Conservation (phyloP, 2,797 vertebrate species). For the Oreochromis mossambicus region DNA sequence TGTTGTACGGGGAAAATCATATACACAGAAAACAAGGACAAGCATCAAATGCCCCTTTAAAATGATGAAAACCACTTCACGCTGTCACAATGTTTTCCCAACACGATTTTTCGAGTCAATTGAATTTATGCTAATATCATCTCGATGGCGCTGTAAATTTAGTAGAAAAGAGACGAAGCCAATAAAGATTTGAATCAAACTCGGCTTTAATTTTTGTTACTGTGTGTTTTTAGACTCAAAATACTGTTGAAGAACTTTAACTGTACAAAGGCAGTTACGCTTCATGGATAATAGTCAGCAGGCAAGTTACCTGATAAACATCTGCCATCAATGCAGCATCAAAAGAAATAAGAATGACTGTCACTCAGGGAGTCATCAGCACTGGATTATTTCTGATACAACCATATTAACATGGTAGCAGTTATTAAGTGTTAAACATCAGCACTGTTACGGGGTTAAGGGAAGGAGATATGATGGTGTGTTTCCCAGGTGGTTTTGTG, state of each 20-base stretch:
- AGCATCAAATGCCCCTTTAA: neutral
- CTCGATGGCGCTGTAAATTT: neutral
- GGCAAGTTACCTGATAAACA: neutral
- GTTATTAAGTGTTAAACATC: neutral
- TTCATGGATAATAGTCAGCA: neutral
- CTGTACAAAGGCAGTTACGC: neutral
- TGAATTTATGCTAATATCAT: neutral
- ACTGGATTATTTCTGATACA: neutral
- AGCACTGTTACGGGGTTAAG: neutral
- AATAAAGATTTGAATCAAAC: neutral
- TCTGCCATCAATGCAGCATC: neutral
- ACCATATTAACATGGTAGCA: neutral
- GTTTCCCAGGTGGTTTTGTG: neutral
- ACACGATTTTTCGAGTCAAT: neutral
- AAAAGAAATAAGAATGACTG: neutral
- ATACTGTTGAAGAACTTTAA: neutral
- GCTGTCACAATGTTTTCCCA: neutral
- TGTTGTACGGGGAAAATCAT: neutral
- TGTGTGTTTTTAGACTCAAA: neutral
- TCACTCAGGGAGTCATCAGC: neutral
- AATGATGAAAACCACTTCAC: neutral
- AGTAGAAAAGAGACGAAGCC: neutral
- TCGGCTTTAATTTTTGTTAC: neutral
- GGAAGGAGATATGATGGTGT: too few species aligned
- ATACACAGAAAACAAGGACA: neutral